Base-by-base conservation (phyloP, 2,797 vertebrate genomes). In the Peromyscus nudipes region DNA sequence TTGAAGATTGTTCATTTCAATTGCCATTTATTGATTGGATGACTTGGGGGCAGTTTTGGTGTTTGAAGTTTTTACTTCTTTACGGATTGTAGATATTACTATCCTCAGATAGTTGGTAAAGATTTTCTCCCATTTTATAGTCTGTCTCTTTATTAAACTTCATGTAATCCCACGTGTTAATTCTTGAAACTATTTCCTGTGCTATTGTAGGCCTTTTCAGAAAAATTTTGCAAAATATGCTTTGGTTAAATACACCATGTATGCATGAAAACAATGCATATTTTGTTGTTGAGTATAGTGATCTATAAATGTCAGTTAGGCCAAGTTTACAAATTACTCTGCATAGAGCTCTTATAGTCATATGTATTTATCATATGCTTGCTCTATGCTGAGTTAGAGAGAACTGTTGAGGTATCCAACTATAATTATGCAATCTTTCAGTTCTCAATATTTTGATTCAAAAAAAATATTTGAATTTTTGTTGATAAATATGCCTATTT, bases 381-480 rank as follows among this genome's bases (percentile, higher is more conserved):
- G 19, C 60, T 95, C 25, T 75, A 40, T 76, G n/a, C 60, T 81
- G 91, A 96, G 73, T 82, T 65, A 96, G 14, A 95, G 49, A 49
- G 49, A 49, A 49, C 11, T 49, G 49, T 49, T 49, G 31, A 85
- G 67, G 31, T 69, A 64, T 64, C 21, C 83, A 95, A 77, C 14
- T 43, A 13, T 49, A 77, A 64, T 81, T 85, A 13, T 29, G 34
- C 89, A 40, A 57, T 25, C 11, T 89, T 89, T 76, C 37, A 31
- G 23, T 90, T 93, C 34, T 88, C 76, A 88, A 84, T 43, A 46
- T 93, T 93, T 76, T 92, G 31, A 4, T 87, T 86, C 4, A 25
- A 80, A 0, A 91, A 76, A 29, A 46, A 43, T 43, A 81, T 85
- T 95, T 91, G 57, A 95, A 88, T 67, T 97, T 96, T 49, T 65